Evolutionary conservation across 1,140 invertebrate genomes (phyloP).

Genomic region (Zaprionus taronus): DNA sequence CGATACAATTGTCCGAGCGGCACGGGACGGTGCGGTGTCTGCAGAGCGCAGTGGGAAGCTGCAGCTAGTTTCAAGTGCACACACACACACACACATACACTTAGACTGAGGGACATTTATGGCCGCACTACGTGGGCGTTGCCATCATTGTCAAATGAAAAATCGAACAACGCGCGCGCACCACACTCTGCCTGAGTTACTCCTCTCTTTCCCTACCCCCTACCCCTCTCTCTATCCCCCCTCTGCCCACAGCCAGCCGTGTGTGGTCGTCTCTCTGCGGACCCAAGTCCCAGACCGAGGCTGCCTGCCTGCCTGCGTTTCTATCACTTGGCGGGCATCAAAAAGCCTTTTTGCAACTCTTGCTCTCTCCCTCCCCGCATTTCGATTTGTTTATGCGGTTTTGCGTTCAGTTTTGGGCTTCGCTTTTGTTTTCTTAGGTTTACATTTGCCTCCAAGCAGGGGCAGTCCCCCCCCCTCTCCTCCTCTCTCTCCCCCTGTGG

Average conservation of each 20-base stretch:
- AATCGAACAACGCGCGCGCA: constrained; percentile 54
- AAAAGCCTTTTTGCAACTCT: constrained; percentile 46
- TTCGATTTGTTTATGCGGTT: constrained; percentile 75
- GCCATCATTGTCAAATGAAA: constrained; percentile 76
- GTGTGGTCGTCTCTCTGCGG: constrained; percentile 34
- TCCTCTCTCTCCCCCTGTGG: constrained; percentile 7
- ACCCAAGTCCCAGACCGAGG: not conserved
- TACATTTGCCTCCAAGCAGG: constrained; percentile 52
- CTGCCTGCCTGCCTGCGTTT: constrained; percentile 35
- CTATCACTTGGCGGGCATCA: constrained; percentile 76
- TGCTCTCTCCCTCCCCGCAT: not conserved
- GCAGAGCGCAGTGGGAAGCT: not conserved
- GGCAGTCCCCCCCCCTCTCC: not conserved
- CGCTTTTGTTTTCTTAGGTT: constrained; percentile 73
- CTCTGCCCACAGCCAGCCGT: not conserved
- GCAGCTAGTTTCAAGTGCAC: constrained; percentile 8
- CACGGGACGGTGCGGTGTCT: not conserved
- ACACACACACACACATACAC: constrained; percentile 16
- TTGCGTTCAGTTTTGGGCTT: constrained; percentile 20
- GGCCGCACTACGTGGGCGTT: constrained; percentile 59
- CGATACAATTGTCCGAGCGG: constrained; percentile 70
- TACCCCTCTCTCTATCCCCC: not conserved
- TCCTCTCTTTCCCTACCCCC: not conserved
- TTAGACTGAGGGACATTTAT: constrained; percentile 60
- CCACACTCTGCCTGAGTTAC: not conserved